Base-by-base conservation (phyloP, 2,113 vertebrate genomes). In the Chroicocephalus ridibundus region DNA sequence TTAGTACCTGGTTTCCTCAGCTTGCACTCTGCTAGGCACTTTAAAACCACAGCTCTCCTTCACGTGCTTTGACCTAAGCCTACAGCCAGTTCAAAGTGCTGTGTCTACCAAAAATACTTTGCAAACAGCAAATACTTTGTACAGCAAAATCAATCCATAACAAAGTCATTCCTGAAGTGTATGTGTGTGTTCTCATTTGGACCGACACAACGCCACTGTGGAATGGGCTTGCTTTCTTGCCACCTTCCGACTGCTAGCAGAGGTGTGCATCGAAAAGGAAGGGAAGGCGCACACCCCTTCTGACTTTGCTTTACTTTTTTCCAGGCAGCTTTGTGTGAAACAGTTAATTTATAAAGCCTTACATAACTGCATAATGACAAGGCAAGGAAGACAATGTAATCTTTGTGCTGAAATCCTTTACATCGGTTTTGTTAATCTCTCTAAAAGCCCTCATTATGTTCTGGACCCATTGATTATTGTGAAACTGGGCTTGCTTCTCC, bases 371-470 rank as follows among this genome's bases (percentile, higher is more conserved):
- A 60, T 94, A 92, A 81, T 58, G 36, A 86, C 85, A 66, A 95
- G 17, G 52, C 71, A 75, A 80, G 5, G 49, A 40, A 54, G 58
- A 96, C 82, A 93, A 85, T 80, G 82, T 77, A 52, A 82, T 74
- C 78, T 80, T 93, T 94, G 93, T 96, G 87, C 62, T 80, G n/a
- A 90, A 96, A 80, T 85, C 54, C 87, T 83, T 81, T 80, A 57
- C 78, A 88, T 93, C 92, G 62, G 78, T 91, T 95, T 76, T 82
- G 55, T 87, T 87, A 89, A 85, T 94, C 66, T 91, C 74, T 84
- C 47, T 29, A 69, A n/a, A 91, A 88, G 44, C 27, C 44, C 62
- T 61, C 75, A 85, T 82, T 93, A 51, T 92, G 57, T 77, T 91
- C 89, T 94, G 52, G 86, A 89, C 81, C 22, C 60, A 8, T 13